phyloP scores from a whole-genome alignment of 2,888 invertebrate genomes.

The Harpalus rufipes region DNA sequence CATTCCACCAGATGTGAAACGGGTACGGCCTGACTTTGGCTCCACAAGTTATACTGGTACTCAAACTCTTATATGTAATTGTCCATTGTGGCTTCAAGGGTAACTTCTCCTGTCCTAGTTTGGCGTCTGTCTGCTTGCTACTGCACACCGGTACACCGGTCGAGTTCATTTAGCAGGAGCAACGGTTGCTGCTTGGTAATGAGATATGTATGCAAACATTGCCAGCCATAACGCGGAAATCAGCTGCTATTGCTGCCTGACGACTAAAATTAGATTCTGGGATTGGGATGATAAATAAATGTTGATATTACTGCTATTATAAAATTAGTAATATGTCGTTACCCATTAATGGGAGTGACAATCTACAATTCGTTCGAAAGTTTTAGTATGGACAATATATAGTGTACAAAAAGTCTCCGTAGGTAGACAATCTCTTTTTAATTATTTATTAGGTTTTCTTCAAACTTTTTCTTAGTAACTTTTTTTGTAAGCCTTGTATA shows the following conservation, averaged over 20 bases:
- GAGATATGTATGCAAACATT: constrained; percentile 44
- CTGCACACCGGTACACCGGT: background rate
- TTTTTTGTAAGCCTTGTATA: too few relatives aligned
- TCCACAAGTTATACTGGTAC: too few relatives aligned
- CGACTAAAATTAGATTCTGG: constrained; percentile 23
- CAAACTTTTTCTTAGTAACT: too few relatives aligned
- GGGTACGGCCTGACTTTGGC: too few relatives aligned
- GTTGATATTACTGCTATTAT: background rate
- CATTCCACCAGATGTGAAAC: too few relatives aligned
- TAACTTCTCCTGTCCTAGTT: constrained; percentile 41
- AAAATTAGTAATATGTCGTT: background rate
- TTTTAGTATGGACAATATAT: too few relatives aligned
- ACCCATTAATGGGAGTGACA: background rate
- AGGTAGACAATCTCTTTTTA: too few relatives aligned
- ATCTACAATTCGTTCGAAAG: too few relatives aligned
- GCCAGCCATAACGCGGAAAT: constrained; percentile 12
- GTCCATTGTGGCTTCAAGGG: constrained; percentile 46
- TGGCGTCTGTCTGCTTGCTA: constrained; percentile 11
- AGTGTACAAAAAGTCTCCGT: too few relatives aligned
- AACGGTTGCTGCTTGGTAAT: background rate
- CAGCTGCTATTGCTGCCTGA: background rate
- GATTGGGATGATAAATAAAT: background rate
- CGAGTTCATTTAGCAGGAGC: constrained; percentile 17
- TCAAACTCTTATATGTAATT: constrained; percentile 8
- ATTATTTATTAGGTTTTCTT: too few relatives aligned